A percentile compares a stretch with the other conserved stretches of the same genome.
phyloP scores from a whole-genome alignment of 1,140 invertebrate species.

The Trichonephila inaurata region DNA sequence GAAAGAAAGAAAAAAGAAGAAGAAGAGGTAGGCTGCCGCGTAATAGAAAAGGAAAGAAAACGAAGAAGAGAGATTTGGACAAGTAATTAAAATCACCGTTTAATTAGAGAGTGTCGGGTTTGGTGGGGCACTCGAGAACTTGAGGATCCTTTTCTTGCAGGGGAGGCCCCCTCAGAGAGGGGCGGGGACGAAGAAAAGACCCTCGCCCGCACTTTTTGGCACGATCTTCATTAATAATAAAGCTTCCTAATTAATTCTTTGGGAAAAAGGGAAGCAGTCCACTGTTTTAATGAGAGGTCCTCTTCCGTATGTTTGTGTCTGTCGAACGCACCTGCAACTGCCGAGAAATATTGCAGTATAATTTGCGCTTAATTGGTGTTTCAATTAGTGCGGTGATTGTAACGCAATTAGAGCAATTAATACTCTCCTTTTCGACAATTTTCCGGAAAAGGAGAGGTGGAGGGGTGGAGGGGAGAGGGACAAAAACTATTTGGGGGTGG shows the following conservation, averaged over 20 bases:
- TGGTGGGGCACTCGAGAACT: slow-evolving; percentile 42
- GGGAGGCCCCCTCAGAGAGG: neutral
- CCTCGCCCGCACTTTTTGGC: slow-evolving; percentile 75
- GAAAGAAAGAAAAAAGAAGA: slow-evolving; percentile 24
- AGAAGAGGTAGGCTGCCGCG: neutral
- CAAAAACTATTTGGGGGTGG: slow-evolving; percentile 2
- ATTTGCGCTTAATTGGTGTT: slow-evolving; percentile 77
- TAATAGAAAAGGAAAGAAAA: neutral
- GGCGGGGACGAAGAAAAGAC: slow-evolving; percentile 63
- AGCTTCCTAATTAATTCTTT: slow-evolving; percentile 75
- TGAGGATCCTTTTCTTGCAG: slow-evolving; percentile 74
- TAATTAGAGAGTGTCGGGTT: slow-evolving; percentile 70
- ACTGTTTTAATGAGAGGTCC: slow-evolving; percentile 67
- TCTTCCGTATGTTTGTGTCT: slow-evolving; percentile 70
- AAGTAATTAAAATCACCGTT: slow-evolving; percentile 74
- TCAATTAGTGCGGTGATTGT: slow-evolving; percentile 76
- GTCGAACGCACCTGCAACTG: slow-evolving; percentile 73
- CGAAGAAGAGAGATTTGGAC: slow-evolving; percentile 63
- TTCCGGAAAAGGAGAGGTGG: neutral
- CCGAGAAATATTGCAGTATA: slow-evolving; percentile 77
- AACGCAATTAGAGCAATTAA: slow-evolving; percentile 77
- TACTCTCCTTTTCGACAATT: slow-evolving; percentile 67
- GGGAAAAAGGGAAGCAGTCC: slow-evolving; percentile 60
- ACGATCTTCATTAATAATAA: slow-evolving; percentile 77
- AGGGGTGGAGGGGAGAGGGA: neutral